Conservation (phyloP, 2,888 invertebrate genomes). For the Stenoptilia bipunctidactyla region DNA sequence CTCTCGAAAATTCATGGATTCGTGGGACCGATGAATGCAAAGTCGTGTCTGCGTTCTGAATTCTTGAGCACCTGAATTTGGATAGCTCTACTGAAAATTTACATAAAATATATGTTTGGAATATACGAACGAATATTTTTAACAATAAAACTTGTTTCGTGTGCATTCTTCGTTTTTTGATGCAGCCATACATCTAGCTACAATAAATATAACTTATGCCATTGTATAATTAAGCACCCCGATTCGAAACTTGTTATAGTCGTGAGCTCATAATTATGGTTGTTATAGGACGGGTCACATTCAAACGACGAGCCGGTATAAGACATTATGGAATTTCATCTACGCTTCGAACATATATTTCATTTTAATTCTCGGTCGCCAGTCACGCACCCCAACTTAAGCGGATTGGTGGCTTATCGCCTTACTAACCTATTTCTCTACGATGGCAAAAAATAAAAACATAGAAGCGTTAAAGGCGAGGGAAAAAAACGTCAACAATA, state of each 20-base stretch:
- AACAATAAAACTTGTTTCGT: too few species aligned
- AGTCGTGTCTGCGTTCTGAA: too few species aligned
- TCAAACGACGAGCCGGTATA: neutral
- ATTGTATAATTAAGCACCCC: neutral
- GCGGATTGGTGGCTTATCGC: slow-evolving; percentile 65
- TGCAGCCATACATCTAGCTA: too few species aligned
- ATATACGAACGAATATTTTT: too few species aligned
- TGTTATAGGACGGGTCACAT: neutral
- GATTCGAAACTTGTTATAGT: neutral
- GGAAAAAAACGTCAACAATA: slow-evolving; percentile 53
- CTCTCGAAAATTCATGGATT: too few species aligned
- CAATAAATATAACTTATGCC: too few species aligned
- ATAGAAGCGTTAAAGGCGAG: slow-evolving; percentile 37
- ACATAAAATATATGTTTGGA: too few species aligned
- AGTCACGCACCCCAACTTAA: slow-evolving; percentile 55
- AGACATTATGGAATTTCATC: too few species aligned
- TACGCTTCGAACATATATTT: slow-evolving; percentile 32
- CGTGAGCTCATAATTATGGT: neutral
- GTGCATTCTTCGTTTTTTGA: too few species aligned
- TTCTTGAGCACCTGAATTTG: too few species aligned
- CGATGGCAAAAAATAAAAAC: slow-evolving; percentile 52
- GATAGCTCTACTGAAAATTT: too few species aligned
- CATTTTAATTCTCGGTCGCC: slow-evolving; percentile 44
- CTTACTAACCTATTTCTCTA: slow-evolving; percentile 55
- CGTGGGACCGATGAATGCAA: too few species aligned